These are phyloP conservation scores for Ctenodactylus gundi DNA, from an alignment of 2,113 vertebrate genomes.

Conservation along the genomic window DNA sequence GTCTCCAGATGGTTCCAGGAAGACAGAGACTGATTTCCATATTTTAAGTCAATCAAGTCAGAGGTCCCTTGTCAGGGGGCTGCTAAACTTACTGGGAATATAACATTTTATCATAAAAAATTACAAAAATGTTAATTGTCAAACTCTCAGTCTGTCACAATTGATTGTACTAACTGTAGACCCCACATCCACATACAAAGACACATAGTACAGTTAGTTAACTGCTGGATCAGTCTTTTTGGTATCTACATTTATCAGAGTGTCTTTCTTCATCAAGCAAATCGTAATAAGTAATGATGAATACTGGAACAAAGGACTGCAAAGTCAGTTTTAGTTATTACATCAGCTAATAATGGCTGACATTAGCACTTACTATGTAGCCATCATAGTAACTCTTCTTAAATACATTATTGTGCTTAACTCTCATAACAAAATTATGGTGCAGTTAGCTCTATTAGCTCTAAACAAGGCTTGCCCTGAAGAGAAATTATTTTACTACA, in stretches of 20 bases:
- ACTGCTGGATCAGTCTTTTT: neutral
- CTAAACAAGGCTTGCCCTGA: neutral
- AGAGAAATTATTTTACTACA: neutral
- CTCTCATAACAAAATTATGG: neutral
- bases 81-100: neutral
- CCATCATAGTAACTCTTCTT: neutral
- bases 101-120: neutral
- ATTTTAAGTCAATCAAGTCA: too few species aligned
- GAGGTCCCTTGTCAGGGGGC: too few species aligned
- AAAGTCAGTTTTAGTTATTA: neutral
- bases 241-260: neutral
- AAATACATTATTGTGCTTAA: neutral
- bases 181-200: neutral
- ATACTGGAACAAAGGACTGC: neutral
- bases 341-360: neutral
- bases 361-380: neutral
- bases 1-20: too few species aligned
- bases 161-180: neutral
- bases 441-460: too few species aligned
- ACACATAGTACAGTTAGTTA: neutral
- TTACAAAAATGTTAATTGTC: neutral
- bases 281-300: neutral
- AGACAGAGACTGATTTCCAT: too few species aligned
- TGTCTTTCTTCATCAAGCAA: neutral
- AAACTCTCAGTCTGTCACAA: neutral